Base-by-base conservation (phyloP, 1,140 invertebrate species). In the Nasonia giraulti region DNA sequence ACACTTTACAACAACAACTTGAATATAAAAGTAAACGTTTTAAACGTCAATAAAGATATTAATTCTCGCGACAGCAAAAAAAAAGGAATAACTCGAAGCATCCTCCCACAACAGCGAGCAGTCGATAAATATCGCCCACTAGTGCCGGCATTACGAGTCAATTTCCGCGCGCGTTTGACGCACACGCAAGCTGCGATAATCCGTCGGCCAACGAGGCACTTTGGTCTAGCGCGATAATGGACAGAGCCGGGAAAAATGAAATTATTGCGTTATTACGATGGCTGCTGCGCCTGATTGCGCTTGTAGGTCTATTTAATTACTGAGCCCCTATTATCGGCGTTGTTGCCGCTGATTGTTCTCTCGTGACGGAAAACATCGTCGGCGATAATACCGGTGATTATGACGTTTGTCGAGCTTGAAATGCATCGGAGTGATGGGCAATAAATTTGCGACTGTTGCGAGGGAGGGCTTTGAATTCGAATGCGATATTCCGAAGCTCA, bases 101-200 rank as follows among this genome's bases (percentile, higher is more conserved):
- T 37, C 33, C 5, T 6, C 4, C 50, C 17, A 14, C 5, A 20
- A 14, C 50, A 37, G 55, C 62, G 20, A 69, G 44, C 40, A 75
- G n/a, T 62, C n/a, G 47, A 82, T 76, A 76, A 44, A 55, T 76
- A 76, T 76, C 7, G 31, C 5, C 11, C n/a, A 37, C 66, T n/a
- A 7, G 23, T 5, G 11, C 11, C 40, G 23, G 7, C 0, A 17
- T 12, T 37, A 27, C 62, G 75, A 47, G 82, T 78, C 75, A 37
- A 84, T 79, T 79, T 71, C 23, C 66, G 23, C 4, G 27, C 68
- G 74, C 20, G 14, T 83, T 69, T 69, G 44, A 69, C 62, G 62
- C 74, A 62, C 78, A 66, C 78, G 37, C 78, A n/a, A 71, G 31
- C 66, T n/a, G 68, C 62, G 82, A 77, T 83, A 83, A 83, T 83